A percentile compares a stretch with the other conserved stretches of the same genome.
Conservation (phyloP, 2,797 vertebrate genomes). For the Etheostoma perlongum region DNA sequence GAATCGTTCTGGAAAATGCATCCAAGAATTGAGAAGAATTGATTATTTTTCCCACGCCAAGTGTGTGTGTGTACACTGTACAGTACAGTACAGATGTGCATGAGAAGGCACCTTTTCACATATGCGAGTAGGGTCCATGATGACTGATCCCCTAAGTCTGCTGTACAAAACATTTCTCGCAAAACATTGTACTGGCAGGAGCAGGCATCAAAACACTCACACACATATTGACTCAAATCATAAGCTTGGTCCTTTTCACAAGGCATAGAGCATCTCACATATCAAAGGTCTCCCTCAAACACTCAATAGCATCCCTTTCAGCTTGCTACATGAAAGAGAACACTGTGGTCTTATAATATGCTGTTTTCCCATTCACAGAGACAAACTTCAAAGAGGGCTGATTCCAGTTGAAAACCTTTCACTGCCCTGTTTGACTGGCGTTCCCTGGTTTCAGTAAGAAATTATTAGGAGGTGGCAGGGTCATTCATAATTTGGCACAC, state of each 20-base stretch:
- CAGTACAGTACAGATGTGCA: neutral
- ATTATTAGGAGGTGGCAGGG: constrained; percentile 38
- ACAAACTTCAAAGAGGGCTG: constrained; percentile 70
- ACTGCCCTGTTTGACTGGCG: constrained; percentile 20
- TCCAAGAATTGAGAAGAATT: no score
- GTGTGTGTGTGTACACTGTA: neutral
- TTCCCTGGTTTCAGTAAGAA: constrained; percentile 46
- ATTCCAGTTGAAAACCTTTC: constrained; percentile 63
- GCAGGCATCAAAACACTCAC: constrained; percentile 66
- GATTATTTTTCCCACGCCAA: no score
- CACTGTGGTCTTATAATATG: constrained; percentile 73
- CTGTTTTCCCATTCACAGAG: constrained; percentile 61
- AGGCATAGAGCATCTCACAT: constrained; percentile 76
- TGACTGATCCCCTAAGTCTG: constrained; percentile 26
- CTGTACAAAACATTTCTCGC: constrained; percentile 47
- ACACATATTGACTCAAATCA: constrained; percentile 73
- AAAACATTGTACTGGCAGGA: constrained; percentile 64
- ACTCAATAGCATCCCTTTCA: constrained; percentile 80
- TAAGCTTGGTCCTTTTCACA: constrained; percentile 76
- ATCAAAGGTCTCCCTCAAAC: constrained; percentile 83
- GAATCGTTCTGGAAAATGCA: no score
- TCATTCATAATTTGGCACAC: constrained; percentile 37
- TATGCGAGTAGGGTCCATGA: constrained; percentile 9
- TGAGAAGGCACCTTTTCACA: constrained; percentile 6
- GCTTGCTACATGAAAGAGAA: constrained; percentile 80